Evolutionary conservation across 2,797 vertebrate genomes (phyloP).

Genomic region (Falco naumanni): DNA sequence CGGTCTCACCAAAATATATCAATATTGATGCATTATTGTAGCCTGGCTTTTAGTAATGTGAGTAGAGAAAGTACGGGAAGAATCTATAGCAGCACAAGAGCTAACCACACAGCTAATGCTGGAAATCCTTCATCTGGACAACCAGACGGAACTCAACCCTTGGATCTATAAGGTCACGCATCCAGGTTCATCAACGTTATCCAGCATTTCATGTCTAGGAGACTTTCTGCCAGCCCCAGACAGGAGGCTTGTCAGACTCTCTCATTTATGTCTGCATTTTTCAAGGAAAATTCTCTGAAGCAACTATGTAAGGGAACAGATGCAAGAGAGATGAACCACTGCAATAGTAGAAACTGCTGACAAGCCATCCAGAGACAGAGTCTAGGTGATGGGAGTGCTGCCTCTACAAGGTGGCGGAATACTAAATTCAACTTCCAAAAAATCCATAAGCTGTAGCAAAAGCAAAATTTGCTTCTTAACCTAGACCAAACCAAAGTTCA

Average conservation of each 20-base stretch:
- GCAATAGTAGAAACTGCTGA: not conserved
- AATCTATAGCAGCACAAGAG: not conserved
- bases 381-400: not conserved
- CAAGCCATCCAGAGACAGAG: not conserved
- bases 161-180: not conserved
- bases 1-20: not conserved
- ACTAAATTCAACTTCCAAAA: not conserved
- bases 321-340: not conserved
- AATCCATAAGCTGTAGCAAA: not conserved
- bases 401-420: not conserved
- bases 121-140: not conserved
- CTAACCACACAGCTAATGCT: not conserved
- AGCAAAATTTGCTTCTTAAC: not conserved
- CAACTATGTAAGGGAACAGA: not conserved
- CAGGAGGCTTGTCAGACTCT: not conserved
- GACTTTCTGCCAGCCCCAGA: not conserved
- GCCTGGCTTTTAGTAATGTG: not conserved
- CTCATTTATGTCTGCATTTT: not conserved
- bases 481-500: not conserved
- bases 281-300: slow-evolving; percentile 8
- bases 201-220: not conserved
- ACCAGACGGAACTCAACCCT: not conserved
- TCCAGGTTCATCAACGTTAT: not conserved
- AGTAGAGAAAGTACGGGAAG: not conserved
- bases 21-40: not conserved